phyloP scores from a whole-genome alignment of 2,888 invertebrate genomes.

The Pocota personata region DNA sequence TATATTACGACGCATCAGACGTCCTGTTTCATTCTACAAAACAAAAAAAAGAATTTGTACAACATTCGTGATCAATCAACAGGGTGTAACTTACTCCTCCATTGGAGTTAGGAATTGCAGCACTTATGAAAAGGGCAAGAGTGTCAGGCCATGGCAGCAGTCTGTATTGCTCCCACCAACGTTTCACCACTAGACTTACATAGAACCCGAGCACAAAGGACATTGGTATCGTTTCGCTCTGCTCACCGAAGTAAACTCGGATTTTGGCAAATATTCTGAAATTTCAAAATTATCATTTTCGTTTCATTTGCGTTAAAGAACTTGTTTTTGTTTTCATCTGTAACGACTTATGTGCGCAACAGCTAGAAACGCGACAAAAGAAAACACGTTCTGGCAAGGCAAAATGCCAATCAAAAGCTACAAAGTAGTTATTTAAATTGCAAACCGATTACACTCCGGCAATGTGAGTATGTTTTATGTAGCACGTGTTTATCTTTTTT shows the following conservation, averaged over 20 bases:
- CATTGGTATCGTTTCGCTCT: conserved; percentile 96
- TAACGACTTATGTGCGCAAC: conserved; percentile 17
- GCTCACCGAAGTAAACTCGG: conserved; percentile 92
- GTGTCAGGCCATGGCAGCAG: conserved; percentile 97
- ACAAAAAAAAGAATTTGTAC: conserved; percentile 19
- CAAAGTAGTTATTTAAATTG: conserved; percentile 33
- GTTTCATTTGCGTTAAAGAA: conserved; percentile 16
- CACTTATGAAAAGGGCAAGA: conserved; percentile 94
- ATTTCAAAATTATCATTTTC: conserved; percentile 71
- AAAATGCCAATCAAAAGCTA: conserved; percentile 47
- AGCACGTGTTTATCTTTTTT: conserved; percentile 42
- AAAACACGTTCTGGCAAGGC: conserved; percentile 56
- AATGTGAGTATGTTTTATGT: not conserved
- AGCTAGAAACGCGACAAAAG: conserved; percentile 12
- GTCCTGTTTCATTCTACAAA: conserved; percentile 91
- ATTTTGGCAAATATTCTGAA: conserved; percentile 94
- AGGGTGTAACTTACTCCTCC: conserved; percentile 78
- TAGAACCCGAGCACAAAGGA: conserved; percentile 98
- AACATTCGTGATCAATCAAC: not conserved
- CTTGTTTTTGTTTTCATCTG: conserved; percentile 29
- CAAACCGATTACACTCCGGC: not conserved
- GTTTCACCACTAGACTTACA: conserved; percentile 94
- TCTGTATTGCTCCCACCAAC: conserved; percentile 98
- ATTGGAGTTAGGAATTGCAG: conserved; percentile 93
- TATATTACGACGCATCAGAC: conserved; percentile 94